Conservation (phyloP, 2,888 invertebrate species). For the Kuschelorhynchus macadamiae region DNA sequence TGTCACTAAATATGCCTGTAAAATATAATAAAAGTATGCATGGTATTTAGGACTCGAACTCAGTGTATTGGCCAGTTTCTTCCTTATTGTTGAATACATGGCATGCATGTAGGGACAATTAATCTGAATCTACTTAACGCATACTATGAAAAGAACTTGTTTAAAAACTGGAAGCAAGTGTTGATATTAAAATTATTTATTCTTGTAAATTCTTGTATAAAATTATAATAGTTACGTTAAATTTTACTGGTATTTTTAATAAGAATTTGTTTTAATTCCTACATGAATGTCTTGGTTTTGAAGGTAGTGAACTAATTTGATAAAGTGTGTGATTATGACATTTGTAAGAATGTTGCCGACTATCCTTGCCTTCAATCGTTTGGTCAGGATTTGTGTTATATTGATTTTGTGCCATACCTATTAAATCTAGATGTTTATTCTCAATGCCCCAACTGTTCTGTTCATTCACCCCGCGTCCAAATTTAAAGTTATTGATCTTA, state of each 20-base stretch:
- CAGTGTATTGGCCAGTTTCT: conserved; percentile 65
- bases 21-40: conserved; percentile 65
- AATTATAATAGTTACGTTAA: conserved; percentile 61
- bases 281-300: conserved; percentile 62
- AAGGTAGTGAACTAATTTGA: conserved; percentile 66
- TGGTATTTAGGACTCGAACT: conserved; percentile 63
- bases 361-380: conserved; percentile 63
- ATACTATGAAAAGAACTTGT: conserved; percentile 54
- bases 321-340: conserved; percentile 67
- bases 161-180: conserved; percentile 54
- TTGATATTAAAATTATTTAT: conserved; percentile 64
- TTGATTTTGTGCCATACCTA: conserved; percentile 57
- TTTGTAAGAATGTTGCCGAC: conserved; percentile 60
- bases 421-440: conserved; percentile 21
- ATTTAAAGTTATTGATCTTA: conserved; percentile 29
- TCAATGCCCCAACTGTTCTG: background rate
- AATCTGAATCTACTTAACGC: conserved; percentile 59
- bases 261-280: conserved; percentile 55
- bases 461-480: conserved; percentile 9
- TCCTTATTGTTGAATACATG: conserved; percentile 68
- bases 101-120: conserved; percentile 62
- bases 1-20: conserved; percentile 65
- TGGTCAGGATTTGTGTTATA: conserved; percentile 49
- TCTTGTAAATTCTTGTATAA: conserved; percentile 63
- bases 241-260: no score